Evolutionary conservation across 2,888 invertebrate genomes (phyloP).

Genomic region (Paralinhomoeus sp.): DNA sequence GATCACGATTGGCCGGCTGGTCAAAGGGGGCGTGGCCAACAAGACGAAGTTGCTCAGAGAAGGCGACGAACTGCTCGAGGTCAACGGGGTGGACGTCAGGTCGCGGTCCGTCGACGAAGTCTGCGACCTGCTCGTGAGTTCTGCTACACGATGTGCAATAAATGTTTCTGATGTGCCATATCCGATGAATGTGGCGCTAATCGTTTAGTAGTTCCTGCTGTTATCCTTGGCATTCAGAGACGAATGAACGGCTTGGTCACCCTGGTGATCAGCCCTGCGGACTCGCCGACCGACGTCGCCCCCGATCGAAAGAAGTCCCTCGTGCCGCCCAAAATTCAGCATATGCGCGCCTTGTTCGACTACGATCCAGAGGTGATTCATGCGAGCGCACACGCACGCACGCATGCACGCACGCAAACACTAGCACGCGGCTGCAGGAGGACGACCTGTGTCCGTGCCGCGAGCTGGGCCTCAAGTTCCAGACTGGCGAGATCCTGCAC

Average conservation of each 20-base stretch:
- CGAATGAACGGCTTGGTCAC: too few species aligned
- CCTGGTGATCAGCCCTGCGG: slow-evolving; percentile 9
- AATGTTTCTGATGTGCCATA: too few species aligned
- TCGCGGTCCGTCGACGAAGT: slow-evolving; percentile 93
- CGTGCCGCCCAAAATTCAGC: slow-evolving; percentile 30
- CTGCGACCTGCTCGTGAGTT: slow-evolving; percentile 47
- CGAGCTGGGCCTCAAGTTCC: slow-evolving; percentile 85
- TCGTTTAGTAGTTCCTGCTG: too few species aligned
- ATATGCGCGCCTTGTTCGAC: slow-evolving; percentile 85
- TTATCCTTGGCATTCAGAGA: too few species aligned
- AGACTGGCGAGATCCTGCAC: slow-evolving; percentile 87
- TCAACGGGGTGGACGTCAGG: slow-evolving; percentile 80
- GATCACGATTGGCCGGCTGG: slow-evolving; percentile 81
- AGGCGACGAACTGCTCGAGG: slow-evolving; percentile 81
- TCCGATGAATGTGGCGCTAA: neutral
- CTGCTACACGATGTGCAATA: too few species aligned
- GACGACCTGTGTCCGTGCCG: slow-evolving; percentile 89
- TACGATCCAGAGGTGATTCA: slow-evolving; percentile 62
- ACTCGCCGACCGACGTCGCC: too few species aligned
- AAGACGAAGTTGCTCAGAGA: slow-evolving; percentile 74
- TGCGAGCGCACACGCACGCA: too few species aligned
- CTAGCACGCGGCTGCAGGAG: slow-evolving; percentile 31
- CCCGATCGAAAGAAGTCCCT: too few species aligned
- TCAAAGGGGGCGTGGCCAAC: slow-evolving; percentile 85
- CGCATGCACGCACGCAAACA: too few species aligned